phyloP scores from a whole-genome alignment of 2,888 invertebrate species.

The Lycia hirtaria region DNA sequence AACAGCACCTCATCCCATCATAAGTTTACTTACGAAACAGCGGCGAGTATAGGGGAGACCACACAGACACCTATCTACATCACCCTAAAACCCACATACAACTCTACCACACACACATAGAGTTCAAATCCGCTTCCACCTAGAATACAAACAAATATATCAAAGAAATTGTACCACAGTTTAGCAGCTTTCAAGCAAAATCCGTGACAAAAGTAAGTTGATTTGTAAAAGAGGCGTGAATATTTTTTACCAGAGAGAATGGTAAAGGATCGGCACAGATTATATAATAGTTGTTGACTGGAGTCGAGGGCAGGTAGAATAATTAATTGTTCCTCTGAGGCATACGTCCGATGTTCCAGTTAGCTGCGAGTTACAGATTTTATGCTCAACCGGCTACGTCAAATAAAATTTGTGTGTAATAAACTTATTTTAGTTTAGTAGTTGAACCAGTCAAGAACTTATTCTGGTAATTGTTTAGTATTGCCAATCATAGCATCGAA shows the following conservation, averaged over 20 bases:
- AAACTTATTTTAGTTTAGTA: too few species aligned
- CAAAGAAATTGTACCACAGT: slow-evolving; percentile 46
- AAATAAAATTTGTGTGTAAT: too few species aligned
- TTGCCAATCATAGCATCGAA: too few species aligned
- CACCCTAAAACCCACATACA: slow-evolving; percentile 10
- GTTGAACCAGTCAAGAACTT: too few species aligned
- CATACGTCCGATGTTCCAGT: slow-evolving; percentile 30
- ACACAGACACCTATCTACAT: slow-evolving; percentile 39
- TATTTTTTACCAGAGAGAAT: slow-evolving; percentile 26
- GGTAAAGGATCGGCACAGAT: slow-evolving; percentile 1
- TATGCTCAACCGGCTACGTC: too few species aligned
- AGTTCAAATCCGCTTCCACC: slow-evolving; percentile 17
- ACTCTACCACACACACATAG: slow-evolving; percentile 2
- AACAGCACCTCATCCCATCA: too few species aligned
- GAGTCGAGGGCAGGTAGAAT: slow-evolving; percentile 57
- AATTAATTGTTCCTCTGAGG: slow-evolving; percentile 60
- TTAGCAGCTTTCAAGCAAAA: slow-evolving; percentile 46
- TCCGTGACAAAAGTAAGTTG: slow-evolving; percentile 41
- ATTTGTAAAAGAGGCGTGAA: slow-evolving; percentile 54
- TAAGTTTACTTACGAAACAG: too few species aligned
- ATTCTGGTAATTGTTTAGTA: too few species aligned
- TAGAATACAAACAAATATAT: slow-evolving; percentile 40
- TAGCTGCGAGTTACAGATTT: not conserved
- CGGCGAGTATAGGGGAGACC: too few species aligned
- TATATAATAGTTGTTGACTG: slow-evolving; percentile 6